A percentile compares a stretch with the other conserved stretches of the same genome.
phyloP scores from a whole-genome alignment of 1,140 invertebrate species.

The Latrodectus geometricus region DNA sequence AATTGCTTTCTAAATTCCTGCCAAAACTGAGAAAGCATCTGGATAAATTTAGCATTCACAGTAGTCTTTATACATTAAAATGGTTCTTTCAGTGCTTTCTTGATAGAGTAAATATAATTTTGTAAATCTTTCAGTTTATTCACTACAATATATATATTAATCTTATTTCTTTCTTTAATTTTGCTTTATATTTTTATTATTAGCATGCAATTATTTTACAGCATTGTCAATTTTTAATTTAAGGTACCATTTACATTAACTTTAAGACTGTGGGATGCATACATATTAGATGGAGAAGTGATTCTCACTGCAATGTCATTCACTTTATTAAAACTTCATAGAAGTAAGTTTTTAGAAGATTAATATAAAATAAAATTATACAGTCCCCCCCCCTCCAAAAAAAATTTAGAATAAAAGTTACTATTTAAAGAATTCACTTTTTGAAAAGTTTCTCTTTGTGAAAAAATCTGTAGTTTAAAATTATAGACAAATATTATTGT shows the following conservation, averaged over 20 bases:
- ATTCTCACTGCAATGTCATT: slow-evolving; percentile 95
- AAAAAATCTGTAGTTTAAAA: too few species aligned
- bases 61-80: slow-evolving; percentile 95
- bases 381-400: background rate
- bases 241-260: slow-evolving; percentile 93
- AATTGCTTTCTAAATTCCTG: slow-evolving; percentile 92
- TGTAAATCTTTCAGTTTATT: background rate
- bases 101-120: slow-evolving; percentile 80
- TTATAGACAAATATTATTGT: too few species aligned
- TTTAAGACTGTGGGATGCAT: slow-evolving; percentile 97
- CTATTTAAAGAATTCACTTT: too few species aligned
- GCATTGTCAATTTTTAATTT: background rate
- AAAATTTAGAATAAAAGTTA: background rate
- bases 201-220: background rate
- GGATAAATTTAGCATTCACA: slow-evolving; percentile 93
- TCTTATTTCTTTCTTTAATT: too few species aligned
- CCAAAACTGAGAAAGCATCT: slow-evolving; percentile 96
- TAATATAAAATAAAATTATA: background rate
- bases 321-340: slow-evolving; percentile 95
- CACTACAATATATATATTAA: too few species aligned
- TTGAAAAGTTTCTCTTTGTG: too few species aligned
- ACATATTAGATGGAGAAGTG: slow-evolving; percentile 93
- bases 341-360: slow-evolving; percentile 70
- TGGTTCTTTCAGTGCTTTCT: slow-evolving; percentile 99
- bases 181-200: too few species aligned